phyloP scores from a whole-genome alignment of 2,797 vertebrate genomes.

The Mastacembelus armatus region DNA sequence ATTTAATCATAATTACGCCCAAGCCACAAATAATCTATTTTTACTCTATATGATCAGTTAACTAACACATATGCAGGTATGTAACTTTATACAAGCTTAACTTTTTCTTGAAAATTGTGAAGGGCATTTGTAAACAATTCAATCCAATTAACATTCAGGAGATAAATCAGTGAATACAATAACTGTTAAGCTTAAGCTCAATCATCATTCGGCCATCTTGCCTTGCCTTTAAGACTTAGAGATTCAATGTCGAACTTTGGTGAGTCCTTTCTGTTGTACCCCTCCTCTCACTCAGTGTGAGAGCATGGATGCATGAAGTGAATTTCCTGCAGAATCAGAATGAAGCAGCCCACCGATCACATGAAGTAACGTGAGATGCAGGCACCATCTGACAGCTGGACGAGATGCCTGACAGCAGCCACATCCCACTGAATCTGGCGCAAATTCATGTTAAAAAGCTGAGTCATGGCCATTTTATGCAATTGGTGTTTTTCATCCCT shows the following conservation, averaged over 20 bases:
- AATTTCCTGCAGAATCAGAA: constrained; percentile 5
- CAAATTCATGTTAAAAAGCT: constrained; percentile 33
- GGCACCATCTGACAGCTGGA: constrained; percentile 12
- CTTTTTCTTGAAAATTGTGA: no score
- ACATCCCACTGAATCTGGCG: constrained; percentile 17
- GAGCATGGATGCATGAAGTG: constrained; percentile 1
- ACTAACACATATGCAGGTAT: no score
- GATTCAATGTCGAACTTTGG: background rate
- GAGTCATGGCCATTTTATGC: constrained; percentile 49
- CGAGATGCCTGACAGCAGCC: background rate
- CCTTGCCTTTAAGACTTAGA: constrained; percentile 1
- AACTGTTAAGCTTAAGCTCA: no score
- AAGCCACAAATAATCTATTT: background rate
- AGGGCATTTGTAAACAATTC: no score
- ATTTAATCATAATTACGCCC: background rate
- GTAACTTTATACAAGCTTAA: no score
- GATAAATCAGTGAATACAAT: no score
- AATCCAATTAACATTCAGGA: no score
- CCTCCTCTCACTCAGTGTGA: background rate
- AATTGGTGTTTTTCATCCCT: constrained; percentile 20
- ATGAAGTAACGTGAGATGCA: constrained; percentile 28
- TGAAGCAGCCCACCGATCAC: constrained; percentile 26
- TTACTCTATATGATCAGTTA: background rate
- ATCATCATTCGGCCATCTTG: constrained; percentile 26
- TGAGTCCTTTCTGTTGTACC: background rate